Percentiles rank a stretch among this genome's conserved stretches.
phyloP scores from a whole-genome alignment of 2,113 vertebrate species.

The Pica pica region DNA sequence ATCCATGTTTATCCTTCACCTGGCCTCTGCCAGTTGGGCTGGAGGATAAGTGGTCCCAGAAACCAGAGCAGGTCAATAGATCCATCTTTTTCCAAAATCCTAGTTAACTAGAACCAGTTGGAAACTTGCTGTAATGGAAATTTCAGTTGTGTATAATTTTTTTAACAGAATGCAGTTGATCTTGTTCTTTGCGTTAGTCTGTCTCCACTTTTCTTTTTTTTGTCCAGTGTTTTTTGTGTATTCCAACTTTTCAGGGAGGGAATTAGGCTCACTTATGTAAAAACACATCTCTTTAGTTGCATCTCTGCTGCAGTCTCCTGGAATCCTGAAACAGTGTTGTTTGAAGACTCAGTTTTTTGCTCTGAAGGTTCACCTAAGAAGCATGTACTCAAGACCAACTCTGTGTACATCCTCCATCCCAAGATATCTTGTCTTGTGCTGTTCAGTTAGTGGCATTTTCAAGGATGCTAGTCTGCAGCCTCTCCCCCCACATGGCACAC shows the following conservation, averaged over 20 bases:
- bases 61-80: conserved; percentile 16
- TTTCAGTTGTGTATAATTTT: neutral
- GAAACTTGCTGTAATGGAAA: conserved; percentile 46
- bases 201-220: neutral
- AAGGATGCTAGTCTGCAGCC: neutral
- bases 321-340: neutral
- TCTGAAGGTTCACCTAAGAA: neutral
- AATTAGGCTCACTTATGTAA: neutral
- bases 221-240: neutral
- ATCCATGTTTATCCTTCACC: conserved; percentile 32
- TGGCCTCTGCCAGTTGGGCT: conserved; percentile 22
- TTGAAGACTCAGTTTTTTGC: neutral
- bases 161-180: neutral
- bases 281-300: neutral
- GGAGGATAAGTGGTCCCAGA: conserved; percentile 52
- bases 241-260: neutral
- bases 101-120: conserved; percentile 39
- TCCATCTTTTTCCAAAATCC: neutral
- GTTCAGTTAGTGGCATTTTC: neutral
- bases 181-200: neutral
- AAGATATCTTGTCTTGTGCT: neutral
- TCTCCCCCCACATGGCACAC: accelerated
- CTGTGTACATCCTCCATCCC: neutral
- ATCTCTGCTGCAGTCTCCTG: neutral
- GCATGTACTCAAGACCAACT: neutral